phyloP scores from a whole-genome alignment of 2,888 invertebrate species.

The Meteorus colon region DNA sequence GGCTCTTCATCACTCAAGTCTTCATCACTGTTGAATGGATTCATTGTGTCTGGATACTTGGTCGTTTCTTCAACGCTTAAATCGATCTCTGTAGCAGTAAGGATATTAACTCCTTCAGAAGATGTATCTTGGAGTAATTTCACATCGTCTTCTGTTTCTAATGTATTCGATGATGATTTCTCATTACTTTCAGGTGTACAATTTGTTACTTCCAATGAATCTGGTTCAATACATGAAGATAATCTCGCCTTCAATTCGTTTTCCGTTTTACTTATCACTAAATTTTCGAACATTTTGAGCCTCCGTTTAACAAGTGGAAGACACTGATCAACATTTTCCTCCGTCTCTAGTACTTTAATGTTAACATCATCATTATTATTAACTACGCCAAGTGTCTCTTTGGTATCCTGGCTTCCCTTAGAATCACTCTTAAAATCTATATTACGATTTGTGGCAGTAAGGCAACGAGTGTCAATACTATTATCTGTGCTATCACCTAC shows the following conservation, averaged over 20 bases:
- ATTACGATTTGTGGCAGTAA: conserved; percentile 43
- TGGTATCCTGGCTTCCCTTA: conserved; percentile 59
- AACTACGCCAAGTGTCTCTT: conserved; percentile 59
- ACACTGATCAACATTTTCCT: conserved; percentile 37
- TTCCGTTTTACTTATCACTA: conserved; percentile 17
- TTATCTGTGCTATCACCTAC: conserved; percentile 55
- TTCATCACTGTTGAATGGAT: conserved; percentile 87
- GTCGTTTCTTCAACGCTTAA: conserved; percentile 53
- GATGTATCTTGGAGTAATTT: conserved; percentile 21
- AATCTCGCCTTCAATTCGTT: not conserved
- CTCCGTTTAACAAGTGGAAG: conserved; percentile 64
- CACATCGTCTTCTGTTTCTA: not conserved
- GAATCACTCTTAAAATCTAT: conserved; percentile 41
- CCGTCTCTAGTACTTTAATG: not conserved
- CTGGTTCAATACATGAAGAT: conserved; percentile 30
- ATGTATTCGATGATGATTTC: not conserved
- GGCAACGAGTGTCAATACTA: conserved; percentile 39
- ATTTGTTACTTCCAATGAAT: conserved; percentile 23
- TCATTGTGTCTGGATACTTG: conserved; percentile 85
- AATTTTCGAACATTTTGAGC: conserved; percentile 61
- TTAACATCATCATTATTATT: conserved; percentile 35
- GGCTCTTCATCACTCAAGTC: conserved; percentile 76
- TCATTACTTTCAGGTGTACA: not conserved
- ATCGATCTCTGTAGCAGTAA: conserved; percentile 51
- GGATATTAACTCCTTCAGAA: conserved; percentile 42